These are phyloP conservation scores for Champsocephalus gunnari DNA, from an alignment of 2,797 vertebrate species.

Conservation along the genomic window DNA sequence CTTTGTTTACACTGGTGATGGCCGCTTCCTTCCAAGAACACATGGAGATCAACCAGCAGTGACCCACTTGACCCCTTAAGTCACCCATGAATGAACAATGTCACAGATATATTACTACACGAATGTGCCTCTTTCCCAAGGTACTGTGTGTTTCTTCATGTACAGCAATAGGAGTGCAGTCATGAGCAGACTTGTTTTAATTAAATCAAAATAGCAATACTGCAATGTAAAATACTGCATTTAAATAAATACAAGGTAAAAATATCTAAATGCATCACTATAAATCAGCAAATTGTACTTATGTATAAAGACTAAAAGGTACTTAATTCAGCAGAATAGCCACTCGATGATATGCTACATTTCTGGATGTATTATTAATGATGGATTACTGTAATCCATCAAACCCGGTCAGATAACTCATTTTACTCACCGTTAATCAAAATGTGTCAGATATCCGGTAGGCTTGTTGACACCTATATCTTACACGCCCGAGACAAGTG, in stretches of 20 bases:
- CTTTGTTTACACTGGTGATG: conserved; percentile 34
- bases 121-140: neutral
- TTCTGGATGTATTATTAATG: neutral
- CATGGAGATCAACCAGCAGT: conserved; percentile 8
- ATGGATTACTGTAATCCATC: neutral
- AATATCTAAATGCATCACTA: neutral
- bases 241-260: neutral
- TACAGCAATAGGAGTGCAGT: neutral
- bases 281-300: neutral
- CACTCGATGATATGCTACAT: neutral
- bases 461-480: neutral
- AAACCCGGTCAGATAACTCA: neutral
- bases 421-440: conserved; percentile 39
- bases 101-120: neutral
- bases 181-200: neutral
- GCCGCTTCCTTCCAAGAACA: conserved; percentile 18
- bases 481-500: conserved; percentile 10
- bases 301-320: neutral
- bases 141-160: neutral
- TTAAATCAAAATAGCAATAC: neutral
- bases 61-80: neutral
- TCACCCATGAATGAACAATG: neutral
- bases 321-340: neutral
- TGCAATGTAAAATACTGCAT: neutral
- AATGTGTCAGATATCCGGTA: neutral